These are phyloP conservation scores for Leptinotarsa juncta DNA, from an alignment of 2,888 invertebrate genomes.

Conservation along the genomic window DNA sequence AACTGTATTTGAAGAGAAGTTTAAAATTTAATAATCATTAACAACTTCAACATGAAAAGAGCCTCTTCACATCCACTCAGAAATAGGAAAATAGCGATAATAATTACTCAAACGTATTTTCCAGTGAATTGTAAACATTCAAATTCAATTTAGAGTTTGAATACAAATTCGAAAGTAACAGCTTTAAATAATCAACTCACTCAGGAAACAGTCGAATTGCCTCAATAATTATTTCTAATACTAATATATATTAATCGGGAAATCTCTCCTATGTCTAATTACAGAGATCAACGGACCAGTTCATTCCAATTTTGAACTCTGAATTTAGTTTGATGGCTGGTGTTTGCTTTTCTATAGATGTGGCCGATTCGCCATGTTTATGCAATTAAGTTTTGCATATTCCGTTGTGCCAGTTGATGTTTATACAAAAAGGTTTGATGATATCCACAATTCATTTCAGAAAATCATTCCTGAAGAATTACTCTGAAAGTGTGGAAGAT, in stretches of 20 bases:
- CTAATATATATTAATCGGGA: background rate
- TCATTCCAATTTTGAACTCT: background rate
- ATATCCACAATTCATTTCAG: no score
- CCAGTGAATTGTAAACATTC: background rate
- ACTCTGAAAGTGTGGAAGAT: no score
- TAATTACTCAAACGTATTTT: background rate
- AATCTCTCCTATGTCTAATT: background rate
- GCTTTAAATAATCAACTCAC: background rate
- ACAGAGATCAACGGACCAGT: no score
- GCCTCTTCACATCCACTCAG: background rate
- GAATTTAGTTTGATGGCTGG: background rate
- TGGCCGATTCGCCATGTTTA: background rate
- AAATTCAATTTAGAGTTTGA: background rate
- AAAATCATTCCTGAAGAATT: no score
- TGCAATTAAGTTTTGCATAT: background rate
- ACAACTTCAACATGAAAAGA: background rate
- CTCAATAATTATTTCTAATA: background rate
- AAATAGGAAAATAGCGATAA: background rate
- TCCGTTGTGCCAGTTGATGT: no score
- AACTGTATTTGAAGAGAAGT: background rate
- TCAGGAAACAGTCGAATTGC: background rate
- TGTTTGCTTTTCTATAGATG: conserved; percentile 1
- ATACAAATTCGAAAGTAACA: background rate
- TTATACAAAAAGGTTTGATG: no score
- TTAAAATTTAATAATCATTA: background rate